These are phyloP conservation scores for Choloepus hoffmanni DNA, from an alignment of 2,113 vertebrate genomes.

Conservation along the genomic window DNA sequence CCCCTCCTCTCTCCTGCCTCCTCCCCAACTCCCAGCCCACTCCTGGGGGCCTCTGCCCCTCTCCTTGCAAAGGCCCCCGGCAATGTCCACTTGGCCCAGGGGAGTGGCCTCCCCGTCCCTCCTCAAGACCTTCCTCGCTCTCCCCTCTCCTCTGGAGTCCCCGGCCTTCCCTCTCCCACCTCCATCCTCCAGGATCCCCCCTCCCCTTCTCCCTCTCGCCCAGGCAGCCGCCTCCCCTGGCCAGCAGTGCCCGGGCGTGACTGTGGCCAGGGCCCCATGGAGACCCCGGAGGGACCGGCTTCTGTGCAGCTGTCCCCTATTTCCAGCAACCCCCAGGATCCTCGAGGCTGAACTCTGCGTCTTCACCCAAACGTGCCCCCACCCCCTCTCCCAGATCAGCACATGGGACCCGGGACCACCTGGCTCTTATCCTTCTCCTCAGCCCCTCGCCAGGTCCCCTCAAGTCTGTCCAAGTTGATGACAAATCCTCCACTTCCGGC, in stretches of 20 bases:
- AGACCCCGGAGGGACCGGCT: background rate
- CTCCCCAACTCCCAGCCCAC: background rate
- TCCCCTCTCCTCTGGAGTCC: background rate
- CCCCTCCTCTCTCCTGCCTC: background rate
- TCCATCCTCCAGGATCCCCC: background rate
- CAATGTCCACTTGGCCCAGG: background rate
- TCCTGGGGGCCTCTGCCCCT: too few species aligned
- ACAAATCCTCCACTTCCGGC: background rate
- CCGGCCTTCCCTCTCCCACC: too few species aligned
- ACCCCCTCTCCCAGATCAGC: background rate
- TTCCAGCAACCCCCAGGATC: background rate
- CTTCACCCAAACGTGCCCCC: background rate
- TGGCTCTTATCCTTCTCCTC: too few species aligned
- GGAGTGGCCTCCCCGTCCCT: background rate
- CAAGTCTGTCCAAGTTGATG: fast-evolving
- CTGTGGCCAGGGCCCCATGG: background rate
- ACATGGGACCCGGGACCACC: background rate
- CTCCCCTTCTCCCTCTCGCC: too few species aligned
- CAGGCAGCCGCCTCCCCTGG: background rate
- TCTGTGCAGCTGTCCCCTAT: background rate
- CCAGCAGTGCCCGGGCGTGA: background rate
- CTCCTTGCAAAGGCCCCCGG: background rate
- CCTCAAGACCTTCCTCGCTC: too few species aligned
- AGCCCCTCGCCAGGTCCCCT: background rate
- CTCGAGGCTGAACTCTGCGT: background rate